Base-by-base conservation (phyloP, 2,888 invertebrate genomes). In the Cataglyphis altisquamis region DNA sequence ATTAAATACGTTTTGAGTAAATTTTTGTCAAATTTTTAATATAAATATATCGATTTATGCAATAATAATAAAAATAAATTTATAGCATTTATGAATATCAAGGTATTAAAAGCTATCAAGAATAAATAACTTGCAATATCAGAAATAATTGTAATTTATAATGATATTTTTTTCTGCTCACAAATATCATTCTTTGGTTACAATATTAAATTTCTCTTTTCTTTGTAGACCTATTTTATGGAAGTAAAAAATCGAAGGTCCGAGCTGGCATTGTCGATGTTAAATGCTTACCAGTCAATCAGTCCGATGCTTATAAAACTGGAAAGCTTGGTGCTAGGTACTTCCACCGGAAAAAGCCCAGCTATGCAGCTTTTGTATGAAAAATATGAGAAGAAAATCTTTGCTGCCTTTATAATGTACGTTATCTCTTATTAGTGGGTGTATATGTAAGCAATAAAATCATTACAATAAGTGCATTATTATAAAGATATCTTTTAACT, bases 231-330 rank as follows among this genome's bases (percentile, higher is more conserved):
- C 25, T 98, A 97, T 93, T 98, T 98, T 94, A 96, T 96, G 73
- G 96, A 96, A 87, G 95, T 98, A 85, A 97, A 97, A 83, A 95
- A 95, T 45, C 96, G 96, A 82, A 96, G 98, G 0, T 96, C 96
- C 0, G 96, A 97, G 82, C 96, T 97, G 70, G 95, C 97, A 8
- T 96, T 97, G 1, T 95, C 95, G 6, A 96, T 98, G 93, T 95
- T 96, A 0, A 96, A 97, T 72, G 96, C 97, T n/a, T 98, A 98
- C 93, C 96, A 97, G 66, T 97, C 97, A 0, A 96, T 98, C 64
- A 97, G 97, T 0, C 98, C 98, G 0, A 96, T 98, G 81, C 95
- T 99, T 18, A 97, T 97, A 90, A 98, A 98, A 95, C 94, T 98
- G 86, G 98, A 99, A 95, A 97, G 97, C 86, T 95, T 98, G 52